A percentile compares a stretch with the other conserved stretches of the same genome.
Conservation (phyloP, 2,888 invertebrate genomes). For the Phorcus lineatus region DNA sequence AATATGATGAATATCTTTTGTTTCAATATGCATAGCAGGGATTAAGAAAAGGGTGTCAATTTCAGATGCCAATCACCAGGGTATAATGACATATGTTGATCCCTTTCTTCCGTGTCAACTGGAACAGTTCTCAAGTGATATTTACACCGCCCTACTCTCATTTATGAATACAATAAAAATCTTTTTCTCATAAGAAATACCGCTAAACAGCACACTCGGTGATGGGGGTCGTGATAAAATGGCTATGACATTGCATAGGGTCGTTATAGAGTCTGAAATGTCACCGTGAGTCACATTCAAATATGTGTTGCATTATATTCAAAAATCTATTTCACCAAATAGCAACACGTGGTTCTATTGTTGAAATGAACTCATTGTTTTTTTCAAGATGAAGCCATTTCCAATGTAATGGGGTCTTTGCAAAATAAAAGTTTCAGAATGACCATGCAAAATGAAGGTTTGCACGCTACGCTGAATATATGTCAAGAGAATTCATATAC, state of each 20-base stretch:
- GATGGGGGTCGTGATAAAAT: constrained; percentile 9
- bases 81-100: constrained; percentile 13
- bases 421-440: not conserved
- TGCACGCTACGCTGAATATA: not conserved
- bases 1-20: constrained; percentile 6
- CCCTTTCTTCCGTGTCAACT: constrained; percentile 13
- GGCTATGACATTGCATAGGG: not conserved
- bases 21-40: not conserved
- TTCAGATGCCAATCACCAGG: constrained; percentile 4
- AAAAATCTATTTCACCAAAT: not conserved
- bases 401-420: not conserved
- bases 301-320: not conserved
- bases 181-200: constrained; percentile 1
- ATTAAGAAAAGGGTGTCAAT: constrained; percentile 5
- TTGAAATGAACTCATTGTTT: constrained; percentile 4
- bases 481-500: not conserved
- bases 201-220: not conserved
- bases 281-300: not conserved
- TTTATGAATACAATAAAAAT: constrained; percentile 21
- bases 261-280: not conserved
- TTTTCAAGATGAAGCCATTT: not conserved
- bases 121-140: not conserved
- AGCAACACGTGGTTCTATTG: not conserved
- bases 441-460: not conserved
- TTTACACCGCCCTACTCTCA: not conserved